Base-by-base conservation (phyloP, 2,888 invertebrate species). In the Rhyacophila evoluta region DNA sequence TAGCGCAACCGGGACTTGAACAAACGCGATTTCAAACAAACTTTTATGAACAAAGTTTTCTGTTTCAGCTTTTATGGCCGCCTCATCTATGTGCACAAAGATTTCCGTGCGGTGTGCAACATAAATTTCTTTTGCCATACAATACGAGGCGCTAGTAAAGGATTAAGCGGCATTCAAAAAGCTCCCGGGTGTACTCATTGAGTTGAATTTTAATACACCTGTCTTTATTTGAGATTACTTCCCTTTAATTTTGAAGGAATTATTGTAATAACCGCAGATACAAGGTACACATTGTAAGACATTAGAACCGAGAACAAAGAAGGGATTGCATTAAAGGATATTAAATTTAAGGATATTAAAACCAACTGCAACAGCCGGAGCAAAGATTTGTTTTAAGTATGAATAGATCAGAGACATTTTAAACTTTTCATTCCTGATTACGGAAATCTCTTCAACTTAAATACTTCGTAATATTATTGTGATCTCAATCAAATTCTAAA, bases 21-120 rank as follows among this genome's bases (percentile, higher is more conserved):
- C 79, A 81, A 81, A 81, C 81, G 81, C 79, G 81, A 81, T 81
- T 81, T 73, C 81, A 81, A 81, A 80, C 80, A 80, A 80, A 81
- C 79, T 81, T 81, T 81, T 81, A 81, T 81, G 79, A 81, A 77
- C 77, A 81, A 81, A 81, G 79, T 81, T 81, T 81, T 81, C 81
- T 79, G 81, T 81, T 81, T 79, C 72, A 81, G 79, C 81, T 81
- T 81, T 81, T 81, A 81, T 77, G 81, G 75, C 67, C 19, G 69
- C 69, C 39, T 72, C 80, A 41, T 74, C 69, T 72, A 78, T 78
- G 78, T 78, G 80, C 41, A 74, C 78, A 78, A 78, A 77, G 79
- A 79, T 76, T 79, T 67, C 73, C 79, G 72, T 25, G 36, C 29
- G 27, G 37, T 41, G 33, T 37, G 39, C 72, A 67, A 71, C 39